These are phyloP conservation scores for Xiphias gladius DNA, from an alignment of 2,113 vertebrate genomes.

Conservation along the genomic window DNA sequence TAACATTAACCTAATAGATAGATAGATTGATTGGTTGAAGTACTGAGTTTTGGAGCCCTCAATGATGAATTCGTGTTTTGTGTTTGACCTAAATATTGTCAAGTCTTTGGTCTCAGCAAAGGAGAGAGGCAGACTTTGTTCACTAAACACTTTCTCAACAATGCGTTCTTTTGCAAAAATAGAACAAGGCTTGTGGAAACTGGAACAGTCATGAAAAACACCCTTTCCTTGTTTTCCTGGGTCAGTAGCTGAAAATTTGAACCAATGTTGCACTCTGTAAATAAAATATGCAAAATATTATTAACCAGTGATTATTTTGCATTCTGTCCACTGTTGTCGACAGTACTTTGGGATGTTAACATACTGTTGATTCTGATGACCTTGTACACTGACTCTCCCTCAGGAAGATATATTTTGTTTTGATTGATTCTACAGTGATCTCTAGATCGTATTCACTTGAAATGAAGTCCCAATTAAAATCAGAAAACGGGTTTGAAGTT, in stretches of 20 bases:
- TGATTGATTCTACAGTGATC: too few relatives aligned
- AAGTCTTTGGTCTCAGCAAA: conserved; percentile 7
- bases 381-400: not conserved
- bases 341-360: not conserved
- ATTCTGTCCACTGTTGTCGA: not conserved
- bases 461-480: not conserved
- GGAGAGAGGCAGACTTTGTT: conserved; percentile 31
- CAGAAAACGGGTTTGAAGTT: not conserved
- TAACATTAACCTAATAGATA: too few relatives aligned
- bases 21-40: too few relatives aligned
- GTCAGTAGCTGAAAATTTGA: not conserved
- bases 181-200: conserved; percentile 39
- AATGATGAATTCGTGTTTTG: conserved; percentile 3
- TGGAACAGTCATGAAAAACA: conserved; percentile 20
- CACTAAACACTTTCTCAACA: conserved; percentile 3
- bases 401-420: too few relatives aligned
- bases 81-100: conserved; percentile 27
- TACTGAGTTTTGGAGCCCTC: not conserved
- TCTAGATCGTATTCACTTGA: too few relatives aligned
- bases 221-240: not conserved
- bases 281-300: not conserved
- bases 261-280: not conserved
- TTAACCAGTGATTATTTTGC: not conserved
- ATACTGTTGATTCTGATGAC: not conserved
- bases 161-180: conserved; percentile 38